Percentiles rank a stretch among this genome's conserved stretches.
Evolutionary conservation across 2,113 vertebrate species (phyloP).

Genomic region (Spermophilus dauricus): DNA sequence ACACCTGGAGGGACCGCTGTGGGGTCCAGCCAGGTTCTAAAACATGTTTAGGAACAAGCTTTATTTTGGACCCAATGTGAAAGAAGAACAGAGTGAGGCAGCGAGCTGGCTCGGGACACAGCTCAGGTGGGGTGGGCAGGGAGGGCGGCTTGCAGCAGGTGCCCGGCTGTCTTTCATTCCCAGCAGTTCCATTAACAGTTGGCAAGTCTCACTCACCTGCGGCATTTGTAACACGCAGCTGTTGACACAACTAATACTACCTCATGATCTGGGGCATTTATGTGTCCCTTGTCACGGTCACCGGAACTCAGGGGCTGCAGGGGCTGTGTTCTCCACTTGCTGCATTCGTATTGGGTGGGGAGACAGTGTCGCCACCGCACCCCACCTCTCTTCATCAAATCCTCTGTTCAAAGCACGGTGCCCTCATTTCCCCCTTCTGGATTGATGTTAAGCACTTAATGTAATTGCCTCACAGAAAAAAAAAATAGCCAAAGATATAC

Average conservation of each 20-base stretch:
- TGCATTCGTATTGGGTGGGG: background rate
- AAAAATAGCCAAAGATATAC: slow-evolving; percentile 28
- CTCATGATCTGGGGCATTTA: background rate
- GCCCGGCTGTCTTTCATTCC: slow-evolving; percentile 45
- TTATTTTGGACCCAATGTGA: slow-evolving; percentile 13
- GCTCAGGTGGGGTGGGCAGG: background rate
- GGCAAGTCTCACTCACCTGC: slow-evolving; percentile 64
- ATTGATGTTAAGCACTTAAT: slow-evolving; percentile 65
- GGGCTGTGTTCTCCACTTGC: background rate
- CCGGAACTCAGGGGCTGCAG: background rate
- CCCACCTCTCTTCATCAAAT: background rate
- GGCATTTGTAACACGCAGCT: background rate
- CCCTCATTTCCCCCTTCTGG: slow-evolving; percentile 19
- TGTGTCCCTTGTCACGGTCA: background rate
- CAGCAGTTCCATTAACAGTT: slow-evolving; percentile 77
- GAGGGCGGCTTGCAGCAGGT: background rate
- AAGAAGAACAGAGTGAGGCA: slow-evolving; percentile 47
- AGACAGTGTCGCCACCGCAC: too few relatives aligned
- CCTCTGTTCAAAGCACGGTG: background rate
- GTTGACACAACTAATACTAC: slow-evolving; percentile 38
- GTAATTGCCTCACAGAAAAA: slow-evolving; percentile 66
- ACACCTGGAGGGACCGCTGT: background rate
- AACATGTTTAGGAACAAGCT: slow-evolving; percentile 43
- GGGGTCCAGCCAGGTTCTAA: slow-evolving; percentile 24
- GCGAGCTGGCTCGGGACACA: background rate